These are phyloP conservation scores for Drosophila suzukii DNA, from an alignment of 1,140 invertebrate genomes.

Conservation along the genomic window DNA sequence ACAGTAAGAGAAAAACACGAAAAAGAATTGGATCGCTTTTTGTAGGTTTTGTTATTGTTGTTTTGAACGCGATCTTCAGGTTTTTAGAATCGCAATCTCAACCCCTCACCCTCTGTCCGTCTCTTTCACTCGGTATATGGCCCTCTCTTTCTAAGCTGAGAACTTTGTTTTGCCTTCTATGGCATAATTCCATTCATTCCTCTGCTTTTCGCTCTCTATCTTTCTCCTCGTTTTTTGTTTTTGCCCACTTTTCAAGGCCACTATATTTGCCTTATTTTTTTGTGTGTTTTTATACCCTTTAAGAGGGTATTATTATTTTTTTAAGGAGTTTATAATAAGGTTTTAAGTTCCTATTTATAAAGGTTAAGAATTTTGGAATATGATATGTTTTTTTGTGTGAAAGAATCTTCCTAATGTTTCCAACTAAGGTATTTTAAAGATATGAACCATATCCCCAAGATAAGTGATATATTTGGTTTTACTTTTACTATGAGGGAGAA, in stretches of 20 bases:
- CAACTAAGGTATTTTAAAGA: too few species aligned
- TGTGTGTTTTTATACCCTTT: constrained; percentile 25
- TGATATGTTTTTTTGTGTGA: too few species aligned
- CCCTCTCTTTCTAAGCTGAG: constrained; percentile 21
- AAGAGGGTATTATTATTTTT: not conserved
- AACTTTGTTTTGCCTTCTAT: constrained; percentile 58
- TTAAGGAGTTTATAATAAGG: not conserved
- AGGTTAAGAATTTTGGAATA: too few species aligned
- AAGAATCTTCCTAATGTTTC: not conserved
- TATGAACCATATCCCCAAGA: too few species aligned
- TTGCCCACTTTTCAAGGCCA: constrained; percentile 65
- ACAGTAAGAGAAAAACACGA: constrained; percentile 15
- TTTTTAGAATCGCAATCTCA: constrained; percentile 9
- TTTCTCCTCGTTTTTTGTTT: constrained; percentile 32
- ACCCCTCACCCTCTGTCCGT: constrained; percentile 13
- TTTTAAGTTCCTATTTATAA: too few species aligned
- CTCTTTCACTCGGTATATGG: not conserved
- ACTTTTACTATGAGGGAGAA: not conserved
- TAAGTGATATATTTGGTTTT: too few species aligned
- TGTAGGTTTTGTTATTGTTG: constrained; percentile 34
- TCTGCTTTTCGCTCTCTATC: constrained; percentile 21
- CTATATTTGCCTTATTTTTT: constrained; percentile 60
- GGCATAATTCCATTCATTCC: constrained; percentile 58
- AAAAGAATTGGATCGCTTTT: constrained; percentile 37
- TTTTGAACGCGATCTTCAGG: constrained; percentile 37